Conservation (phyloP, 1,140 invertebrate genomes). For the Ectropis grisescens region DNA sequence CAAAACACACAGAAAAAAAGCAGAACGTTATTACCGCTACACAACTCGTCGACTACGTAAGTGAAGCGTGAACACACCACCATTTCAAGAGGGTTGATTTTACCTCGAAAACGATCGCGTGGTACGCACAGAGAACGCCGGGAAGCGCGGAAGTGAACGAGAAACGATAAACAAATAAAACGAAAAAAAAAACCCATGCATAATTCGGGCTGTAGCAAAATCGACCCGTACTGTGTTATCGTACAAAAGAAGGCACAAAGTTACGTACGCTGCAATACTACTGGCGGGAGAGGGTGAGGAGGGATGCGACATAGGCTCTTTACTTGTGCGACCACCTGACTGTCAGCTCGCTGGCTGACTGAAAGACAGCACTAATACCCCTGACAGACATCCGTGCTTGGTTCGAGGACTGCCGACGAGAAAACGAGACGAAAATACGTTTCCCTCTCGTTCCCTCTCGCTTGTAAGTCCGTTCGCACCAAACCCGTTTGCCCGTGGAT, state of each 20-base stretch:
- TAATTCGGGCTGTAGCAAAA: constrained; percentile 34
- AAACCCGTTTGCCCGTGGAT: too few species aligned
- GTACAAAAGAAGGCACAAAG: constrained; percentile 20
- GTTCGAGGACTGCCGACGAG: too few species aligned
- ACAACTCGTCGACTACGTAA: constrained; percentile 14
- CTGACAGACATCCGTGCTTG: too few species aligned
- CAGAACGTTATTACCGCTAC: constrained; percentile 41
- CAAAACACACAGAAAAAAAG: constrained; percentile 66
- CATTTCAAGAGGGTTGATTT: constrained; percentile 70
- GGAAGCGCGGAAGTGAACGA: constrained; percentile 22
- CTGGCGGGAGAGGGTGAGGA: constrained; percentile 16
- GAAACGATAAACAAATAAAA: constrained; percentile 15
- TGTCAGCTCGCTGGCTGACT: too few species aligned
- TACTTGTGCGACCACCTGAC: constrained; percentile 46
- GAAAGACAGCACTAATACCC: too few species aligned
- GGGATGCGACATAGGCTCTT: constrained; percentile 39
- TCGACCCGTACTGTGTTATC: constrained; percentile 22
- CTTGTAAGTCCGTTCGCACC: too few species aligned
- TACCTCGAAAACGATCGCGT: constrained; percentile 35
- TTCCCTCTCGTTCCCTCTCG: too few species aligned
- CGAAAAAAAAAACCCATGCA: constrained; percentile 49
- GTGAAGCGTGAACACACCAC: constrained; percentile 33
- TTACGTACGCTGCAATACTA: constrained; percentile 40
- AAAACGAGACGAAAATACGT: too few species aligned
- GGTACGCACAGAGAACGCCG: constrained; percentile 21